phyloP scores from a whole-genome alignment of 2,888 invertebrate genomes.

The Lasioglossum pauxillum region DNA sequence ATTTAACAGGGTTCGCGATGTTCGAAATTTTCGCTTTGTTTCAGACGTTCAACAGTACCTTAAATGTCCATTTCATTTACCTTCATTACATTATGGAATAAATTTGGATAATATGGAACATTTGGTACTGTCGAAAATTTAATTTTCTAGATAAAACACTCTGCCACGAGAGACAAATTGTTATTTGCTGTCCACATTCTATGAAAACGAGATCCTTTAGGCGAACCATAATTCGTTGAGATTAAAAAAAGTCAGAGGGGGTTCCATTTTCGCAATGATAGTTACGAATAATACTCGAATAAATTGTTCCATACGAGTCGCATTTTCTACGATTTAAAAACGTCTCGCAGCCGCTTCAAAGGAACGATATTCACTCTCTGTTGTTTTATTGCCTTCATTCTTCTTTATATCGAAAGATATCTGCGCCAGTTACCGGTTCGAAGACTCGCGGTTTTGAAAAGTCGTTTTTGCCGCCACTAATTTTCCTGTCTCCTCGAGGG shows the following conservation, averaged over 20 bases:
- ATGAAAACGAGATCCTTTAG: no score
- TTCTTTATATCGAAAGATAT: constrained; percentile 30
- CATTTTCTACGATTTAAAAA: neutral
- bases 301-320: neutral
- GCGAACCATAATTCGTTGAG: no score
- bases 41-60: neutral
- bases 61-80: neutral
- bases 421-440: constrained; percentile 53
- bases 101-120: neutral
- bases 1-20: neutral
- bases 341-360: neutral
- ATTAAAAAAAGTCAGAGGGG: no score
- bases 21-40: neutral
- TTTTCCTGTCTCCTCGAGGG: constrained; percentile 57
- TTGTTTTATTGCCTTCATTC: constrained; percentile 55
- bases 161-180: no score
- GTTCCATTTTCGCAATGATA: no score
- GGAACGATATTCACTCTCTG: constrained; percentile 23
- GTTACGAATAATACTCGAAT: neutral
- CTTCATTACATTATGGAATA: neutral
- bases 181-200: no score
- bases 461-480: constrained; percentile 51
- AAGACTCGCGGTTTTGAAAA: constrained; percentile 36
- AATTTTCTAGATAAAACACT: neutral
- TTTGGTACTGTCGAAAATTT: neutral